These are phyloP conservation scores for Andrena dorsata DNA, from an alignment of 2,888 invertebrate species.

Conservation along the genomic window DNA sequence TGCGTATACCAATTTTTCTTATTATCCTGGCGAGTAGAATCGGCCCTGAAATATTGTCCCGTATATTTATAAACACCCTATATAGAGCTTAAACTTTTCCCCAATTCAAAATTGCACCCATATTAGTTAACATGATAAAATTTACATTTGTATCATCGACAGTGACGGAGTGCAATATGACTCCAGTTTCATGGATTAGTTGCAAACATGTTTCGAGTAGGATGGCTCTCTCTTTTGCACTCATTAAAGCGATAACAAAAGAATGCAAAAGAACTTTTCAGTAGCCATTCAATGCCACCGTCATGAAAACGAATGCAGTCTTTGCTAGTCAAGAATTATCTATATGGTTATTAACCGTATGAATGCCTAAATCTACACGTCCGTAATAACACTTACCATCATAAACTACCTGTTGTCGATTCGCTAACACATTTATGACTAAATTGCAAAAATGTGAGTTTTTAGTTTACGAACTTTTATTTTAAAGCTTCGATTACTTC, in stretches of 20 bases:
- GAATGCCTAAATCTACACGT: not conserved
- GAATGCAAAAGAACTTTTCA: not conserved
- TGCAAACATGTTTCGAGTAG: not conserved
- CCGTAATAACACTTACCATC: not conserved
- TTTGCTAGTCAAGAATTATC: not conserved
- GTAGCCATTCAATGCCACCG: not conserved
- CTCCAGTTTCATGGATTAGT: not conserved
- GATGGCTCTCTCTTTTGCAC: not conserved
- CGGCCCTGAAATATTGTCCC: not conserved
- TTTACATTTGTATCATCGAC: not conserved
- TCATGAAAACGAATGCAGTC: not conserved
- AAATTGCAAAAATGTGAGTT: not conserved
- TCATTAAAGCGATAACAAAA: not conserved
- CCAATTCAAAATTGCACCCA: constrained; percentile 1
- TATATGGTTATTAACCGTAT: not conserved
- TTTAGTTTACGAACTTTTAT: not conserved
- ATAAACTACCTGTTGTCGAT: not conserved
- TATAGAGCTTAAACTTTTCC: not conserved
- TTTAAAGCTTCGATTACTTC: not conserved
- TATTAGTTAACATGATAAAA: not conserved
- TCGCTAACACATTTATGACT: not conserved
- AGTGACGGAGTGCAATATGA: not conserved
- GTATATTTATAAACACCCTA: not conserved
- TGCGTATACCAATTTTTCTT: too few species aligned
- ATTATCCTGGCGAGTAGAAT: not conserved